Evolutionary conservation across 2,797 vertebrate genomes (phyloP).

Genomic region (Fundulus diaphanus): DNA sequence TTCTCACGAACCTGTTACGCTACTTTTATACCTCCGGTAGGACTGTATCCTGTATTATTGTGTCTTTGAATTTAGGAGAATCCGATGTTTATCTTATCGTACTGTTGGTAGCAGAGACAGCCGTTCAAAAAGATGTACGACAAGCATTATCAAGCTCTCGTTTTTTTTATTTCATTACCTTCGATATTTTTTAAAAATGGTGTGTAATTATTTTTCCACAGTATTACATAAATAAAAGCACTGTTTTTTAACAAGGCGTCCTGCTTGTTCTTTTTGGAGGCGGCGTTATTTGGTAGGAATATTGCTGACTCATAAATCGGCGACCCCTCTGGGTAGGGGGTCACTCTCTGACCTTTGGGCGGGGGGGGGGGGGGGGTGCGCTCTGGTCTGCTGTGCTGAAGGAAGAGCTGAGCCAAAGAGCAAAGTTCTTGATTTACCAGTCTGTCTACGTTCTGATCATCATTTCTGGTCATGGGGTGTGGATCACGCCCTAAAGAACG

Average conservation of each 20-base stretch:
- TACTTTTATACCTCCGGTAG: conserved; percentile 89
- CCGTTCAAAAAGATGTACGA: conserved; percentile 82
- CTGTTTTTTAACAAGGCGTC: conserved; percentile 80
- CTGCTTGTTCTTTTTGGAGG: not conserved
- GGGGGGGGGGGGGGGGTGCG: too few relatives aligned
- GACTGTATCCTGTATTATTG: conserved; percentile 87
- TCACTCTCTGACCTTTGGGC: too few relatives aligned
- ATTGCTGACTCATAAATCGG: too few relatives aligned
- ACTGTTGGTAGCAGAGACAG: conserved; percentile 86
- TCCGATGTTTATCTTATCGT: conserved; percentile 85
- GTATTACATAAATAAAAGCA: conserved; percentile 89
- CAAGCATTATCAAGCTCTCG: conserved; percentile 81
- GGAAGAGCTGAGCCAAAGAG: too few relatives aligned
- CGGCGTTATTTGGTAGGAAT: not conserved
- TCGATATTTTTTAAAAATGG: conserved; percentile 88
- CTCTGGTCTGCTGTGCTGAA: too few relatives aligned
- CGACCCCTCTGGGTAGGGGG: too few relatives aligned
- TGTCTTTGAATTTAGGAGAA: conserved; percentile 85
- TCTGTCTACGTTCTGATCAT: too few relatives aligned
- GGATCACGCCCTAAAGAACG: too few relatives aligned
- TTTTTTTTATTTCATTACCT: conserved; percentile 85
- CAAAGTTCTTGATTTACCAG: too few relatives aligned
- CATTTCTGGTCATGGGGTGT: too few relatives aligned
- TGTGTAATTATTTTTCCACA: conserved; percentile 91
- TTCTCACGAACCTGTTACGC: conserved; percentile 83